Conservation (phyloP, 2,113 vertebrate species). For the Chaetodon trifascialis region DNA sequence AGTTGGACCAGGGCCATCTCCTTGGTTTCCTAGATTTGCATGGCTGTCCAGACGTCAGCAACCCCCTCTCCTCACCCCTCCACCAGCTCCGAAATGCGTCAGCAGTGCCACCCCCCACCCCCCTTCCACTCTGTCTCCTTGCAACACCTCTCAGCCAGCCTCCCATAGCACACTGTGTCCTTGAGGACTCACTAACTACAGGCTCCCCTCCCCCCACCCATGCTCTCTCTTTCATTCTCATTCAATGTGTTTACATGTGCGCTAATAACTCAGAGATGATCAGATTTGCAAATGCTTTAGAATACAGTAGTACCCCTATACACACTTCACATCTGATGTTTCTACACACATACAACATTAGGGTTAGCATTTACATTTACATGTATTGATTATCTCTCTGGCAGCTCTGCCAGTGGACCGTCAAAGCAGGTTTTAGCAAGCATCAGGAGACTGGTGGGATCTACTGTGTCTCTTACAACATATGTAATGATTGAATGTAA, state of each 20-base stretch:
- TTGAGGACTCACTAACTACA: conserved; percentile 72
- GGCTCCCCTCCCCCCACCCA: conserved; percentile 25
- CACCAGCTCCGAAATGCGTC: conserved; percentile 77
- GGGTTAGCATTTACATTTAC: not conserved
- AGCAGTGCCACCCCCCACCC: conserved; percentile 57
- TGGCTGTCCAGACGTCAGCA: conserved; percentile 82
- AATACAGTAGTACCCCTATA: not conserved
- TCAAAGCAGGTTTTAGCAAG: not conserved
- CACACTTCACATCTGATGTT: not conserved
- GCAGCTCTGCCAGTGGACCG: not conserved
- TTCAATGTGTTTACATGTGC: conserved; percentile 45
- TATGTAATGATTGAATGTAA: no score
- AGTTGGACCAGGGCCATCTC: conserved; percentile 74
- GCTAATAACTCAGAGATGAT: conserved; percentile 15
- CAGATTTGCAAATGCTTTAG: not conserved
- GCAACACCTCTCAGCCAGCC: conserved; percentile 72
- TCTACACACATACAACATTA: not conserved
- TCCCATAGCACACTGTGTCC: conserved; percentile 79
- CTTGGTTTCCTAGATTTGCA: conserved; percentile 79
- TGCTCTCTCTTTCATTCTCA: conserved; percentile 43
- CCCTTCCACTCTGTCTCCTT: conserved; percentile 57
- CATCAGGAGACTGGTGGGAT: no score
- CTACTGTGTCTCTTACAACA: no score
- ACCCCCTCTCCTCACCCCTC: conserved; percentile 39
- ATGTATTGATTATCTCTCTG: not conserved